Conservation (phyloP, 2,113 vertebrate species). For the Carettochelys insculpta region DNA sequence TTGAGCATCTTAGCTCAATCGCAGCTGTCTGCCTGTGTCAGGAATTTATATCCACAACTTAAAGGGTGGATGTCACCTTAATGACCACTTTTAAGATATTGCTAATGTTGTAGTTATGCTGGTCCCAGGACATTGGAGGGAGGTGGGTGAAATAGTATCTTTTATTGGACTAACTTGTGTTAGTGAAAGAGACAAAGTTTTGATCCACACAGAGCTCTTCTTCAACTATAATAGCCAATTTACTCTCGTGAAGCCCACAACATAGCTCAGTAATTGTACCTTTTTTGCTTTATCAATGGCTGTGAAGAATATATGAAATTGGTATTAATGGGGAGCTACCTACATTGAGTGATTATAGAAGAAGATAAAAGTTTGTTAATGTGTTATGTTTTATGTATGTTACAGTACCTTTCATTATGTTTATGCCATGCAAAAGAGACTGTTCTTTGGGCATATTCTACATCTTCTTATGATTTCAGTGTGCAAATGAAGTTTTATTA, state of each 20-base stretch:
- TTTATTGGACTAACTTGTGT: background rate
- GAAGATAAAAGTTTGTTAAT: constrained; percentile 20
- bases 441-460: background rate
- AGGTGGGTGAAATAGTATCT: background rate
- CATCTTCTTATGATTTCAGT: background rate
- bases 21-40: background rate
- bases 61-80: background rate
- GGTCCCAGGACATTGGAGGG: background rate
- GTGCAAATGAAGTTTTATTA: constrained; percentile 15
- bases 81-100: background rate
- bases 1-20: background rate
- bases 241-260: background rate
- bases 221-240: background rate
- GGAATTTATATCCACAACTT: background rate
- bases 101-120: background rate
- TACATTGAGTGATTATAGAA: background rate
- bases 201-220: background rate
- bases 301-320: background rate
- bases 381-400: constrained; percentile 1
- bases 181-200: background rate
- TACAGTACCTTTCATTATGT: background rate
- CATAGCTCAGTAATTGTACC: background rate
- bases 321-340: background rate
- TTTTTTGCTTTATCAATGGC: background rate
- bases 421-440: background rate